Percentiles rank a stretch among this genome's conserved stretches.
Conservation (phyloP, 2,113 vertebrate genomes). For the Emydocephalus ijimae region DNA sequence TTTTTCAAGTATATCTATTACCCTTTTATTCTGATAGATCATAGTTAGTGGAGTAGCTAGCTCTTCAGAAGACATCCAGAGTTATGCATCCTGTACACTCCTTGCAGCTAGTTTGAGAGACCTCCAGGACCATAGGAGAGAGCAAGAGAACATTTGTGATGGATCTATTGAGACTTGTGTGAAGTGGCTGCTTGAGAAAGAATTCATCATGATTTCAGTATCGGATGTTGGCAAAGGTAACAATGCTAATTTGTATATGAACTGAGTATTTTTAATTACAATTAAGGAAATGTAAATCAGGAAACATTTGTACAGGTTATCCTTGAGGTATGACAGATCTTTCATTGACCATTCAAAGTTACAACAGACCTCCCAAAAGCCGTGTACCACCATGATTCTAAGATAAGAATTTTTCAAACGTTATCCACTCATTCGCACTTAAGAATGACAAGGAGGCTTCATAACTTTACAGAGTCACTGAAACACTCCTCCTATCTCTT, state of each 20-base stretch:
- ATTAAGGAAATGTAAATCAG: conserved; percentile 6
- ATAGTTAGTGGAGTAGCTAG: conserved; percentile 88
- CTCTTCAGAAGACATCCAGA: conserved; percentile 82
- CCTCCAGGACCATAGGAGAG: conserved; percentile 45
- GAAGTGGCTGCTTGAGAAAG: conserved; percentile 90
- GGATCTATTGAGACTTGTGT: conserved; percentile 85
- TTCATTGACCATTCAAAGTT: too few relatives aligned
- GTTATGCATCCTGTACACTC: conserved; percentile 88
- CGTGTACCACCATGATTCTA: too few relatives aligned
- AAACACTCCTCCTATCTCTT: too few relatives aligned
- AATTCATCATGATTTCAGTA: conserved; percentile 87
- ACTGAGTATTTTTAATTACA: not conserved
- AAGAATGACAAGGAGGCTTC: too few relatives aligned
- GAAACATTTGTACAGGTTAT: not conserved
- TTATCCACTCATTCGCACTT: too few relatives aligned
- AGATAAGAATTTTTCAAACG: too few relatives aligned
- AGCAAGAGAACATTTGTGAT: conserved; percentile 54
- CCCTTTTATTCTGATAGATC: conserved; percentile 74
- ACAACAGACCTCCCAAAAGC: too few relatives aligned
- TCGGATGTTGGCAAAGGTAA: conserved; percentile 70
- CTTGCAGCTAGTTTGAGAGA: conserved; percentile 78
- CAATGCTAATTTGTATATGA: not conserved
- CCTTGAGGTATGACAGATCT: too few relatives aligned
- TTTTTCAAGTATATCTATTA: conserved; percentile 34
- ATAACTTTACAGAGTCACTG: too few relatives aligned